These are phyloP conservation scores for Toxotes chatareus DNA, from an alignment of 2,113 vertebrate species.

Conservation along the genomic window DNA sequence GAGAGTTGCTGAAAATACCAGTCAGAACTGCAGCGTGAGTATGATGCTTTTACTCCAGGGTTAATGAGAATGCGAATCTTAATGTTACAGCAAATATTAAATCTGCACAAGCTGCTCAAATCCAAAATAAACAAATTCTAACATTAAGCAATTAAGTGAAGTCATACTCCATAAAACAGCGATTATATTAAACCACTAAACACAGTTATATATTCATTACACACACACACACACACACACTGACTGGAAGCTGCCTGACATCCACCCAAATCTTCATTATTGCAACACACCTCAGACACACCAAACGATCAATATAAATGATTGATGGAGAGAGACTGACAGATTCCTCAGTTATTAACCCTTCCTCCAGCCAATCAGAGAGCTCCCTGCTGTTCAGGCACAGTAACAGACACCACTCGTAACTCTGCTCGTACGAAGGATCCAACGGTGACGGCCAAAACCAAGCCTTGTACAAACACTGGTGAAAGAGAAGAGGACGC, in stretches of 20 bases:
- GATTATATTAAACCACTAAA: constrained; percentile 25
- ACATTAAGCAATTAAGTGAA: constrained; percentile 28
- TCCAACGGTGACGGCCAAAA: too few species aligned
- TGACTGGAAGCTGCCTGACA: not conserved
- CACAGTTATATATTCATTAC: constrained; percentile 22
- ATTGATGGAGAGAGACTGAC: not conserved
- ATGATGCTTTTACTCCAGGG: too few species aligned
- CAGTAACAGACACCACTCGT: too few species aligned
- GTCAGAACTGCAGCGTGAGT: not conserved
- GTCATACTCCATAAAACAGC: constrained; percentile 31
- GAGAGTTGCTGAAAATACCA: too few species aligned
- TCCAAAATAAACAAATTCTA: not conserved
- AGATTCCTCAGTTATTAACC: not conserved
- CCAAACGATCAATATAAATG: not conserved
- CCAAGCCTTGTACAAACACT: not conserved
- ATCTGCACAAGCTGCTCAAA: not conserved
- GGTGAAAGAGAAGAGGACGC: not conserved
- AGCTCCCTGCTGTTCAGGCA: not conserved
- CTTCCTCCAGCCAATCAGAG: constrained; percentile 10
- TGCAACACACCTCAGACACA: not conserved
- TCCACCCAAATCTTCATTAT: not conserved
- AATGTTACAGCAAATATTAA: not conserved
- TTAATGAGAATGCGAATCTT: not conserved
- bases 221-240: not conserved
- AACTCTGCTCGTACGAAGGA: too few species aligned